Conservation (phyloP, 2,888 invertebrate genomes). For the Drosophila picticornis region DNA sequence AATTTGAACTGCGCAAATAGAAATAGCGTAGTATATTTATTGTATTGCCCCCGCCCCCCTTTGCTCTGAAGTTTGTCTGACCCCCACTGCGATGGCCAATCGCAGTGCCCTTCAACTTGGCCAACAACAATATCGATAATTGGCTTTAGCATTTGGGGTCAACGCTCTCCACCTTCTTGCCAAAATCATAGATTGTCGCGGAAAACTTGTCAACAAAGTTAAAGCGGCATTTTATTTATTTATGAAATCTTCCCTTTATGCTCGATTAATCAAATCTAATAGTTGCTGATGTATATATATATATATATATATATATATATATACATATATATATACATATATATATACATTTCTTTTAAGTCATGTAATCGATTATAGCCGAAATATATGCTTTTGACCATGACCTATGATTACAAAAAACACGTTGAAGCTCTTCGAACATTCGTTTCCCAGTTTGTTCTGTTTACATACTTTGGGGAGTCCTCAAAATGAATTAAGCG, state of each 20-base stretch:
- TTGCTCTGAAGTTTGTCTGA: neutral
- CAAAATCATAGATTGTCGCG: neutral
- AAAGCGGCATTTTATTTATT: neutral
- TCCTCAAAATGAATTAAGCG: neutral
- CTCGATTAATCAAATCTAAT: neutral
- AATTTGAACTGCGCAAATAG: constrained; percentile 57
- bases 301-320: neutral
- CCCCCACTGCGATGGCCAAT: neutral
- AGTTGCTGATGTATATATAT: neutral
- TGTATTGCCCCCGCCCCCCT: neutral
- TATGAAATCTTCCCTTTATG: neutral
- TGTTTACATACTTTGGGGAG: neutral
- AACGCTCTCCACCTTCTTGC: neutral
- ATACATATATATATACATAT: neutral
- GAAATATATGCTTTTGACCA: neutral
- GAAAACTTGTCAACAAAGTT: neutral
- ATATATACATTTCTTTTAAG: neutral
- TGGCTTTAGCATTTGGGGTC: neutral
- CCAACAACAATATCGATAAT: constrained; percentile 16
- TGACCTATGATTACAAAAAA: constrained; percentile 17
- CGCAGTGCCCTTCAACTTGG: constrained; percentile 42
- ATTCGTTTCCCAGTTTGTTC: neutral
- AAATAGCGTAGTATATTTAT: constrained; percentile 1
- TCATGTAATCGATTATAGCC: neutral
- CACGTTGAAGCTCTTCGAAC: neutral